A percentile compares a stretch with the other conserved stretches of the same genome.
phyloP scores from a whole-genome alignment of 30 jellyfish, hydroid and myxozoan species.

The Aurelia coerulea region DNA sequence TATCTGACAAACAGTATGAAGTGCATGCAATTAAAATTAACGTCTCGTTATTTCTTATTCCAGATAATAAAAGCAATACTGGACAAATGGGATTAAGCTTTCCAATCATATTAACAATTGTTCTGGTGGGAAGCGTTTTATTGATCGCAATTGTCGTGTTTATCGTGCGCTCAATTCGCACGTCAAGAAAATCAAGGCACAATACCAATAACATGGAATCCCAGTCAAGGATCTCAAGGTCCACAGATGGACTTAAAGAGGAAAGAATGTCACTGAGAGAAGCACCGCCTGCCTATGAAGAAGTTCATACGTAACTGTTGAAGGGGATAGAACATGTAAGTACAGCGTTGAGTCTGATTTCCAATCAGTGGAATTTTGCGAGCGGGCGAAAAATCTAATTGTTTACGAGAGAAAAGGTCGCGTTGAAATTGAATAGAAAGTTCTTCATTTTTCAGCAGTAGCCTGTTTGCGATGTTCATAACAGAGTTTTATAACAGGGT shows the following conservation, averaged over 20 bases:
- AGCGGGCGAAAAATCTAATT: background rate
- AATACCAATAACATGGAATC: background rate
- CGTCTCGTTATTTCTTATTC: no score
- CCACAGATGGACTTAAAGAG: constrained; percentile 20
- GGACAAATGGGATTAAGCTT: constrained; percentile 59
- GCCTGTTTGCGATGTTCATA: no score
- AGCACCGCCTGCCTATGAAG: background rate
- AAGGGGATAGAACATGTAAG: background rate
- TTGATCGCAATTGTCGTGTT: constrained; percentile 61
- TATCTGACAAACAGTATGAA: no score
- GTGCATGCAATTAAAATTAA: no score
- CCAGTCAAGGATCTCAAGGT: background rate
- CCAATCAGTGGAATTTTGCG: background rate
- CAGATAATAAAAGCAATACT: no score
- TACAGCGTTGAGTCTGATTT: background rate
- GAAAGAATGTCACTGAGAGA: constrained; percentile 44
- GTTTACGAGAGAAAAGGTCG: no score
- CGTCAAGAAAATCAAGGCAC: constrained; percentile 37
- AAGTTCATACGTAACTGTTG: background rate
- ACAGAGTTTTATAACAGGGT: no score
- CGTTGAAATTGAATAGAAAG: no score
- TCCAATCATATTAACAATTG: constrained; percentile 91
- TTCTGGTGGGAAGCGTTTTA: constrained; percentile 78
- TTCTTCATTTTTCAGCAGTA: no score
- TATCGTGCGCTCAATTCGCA: constrained; percentile 29